Evolutionary conservation across 1,140 invertebrate genomes (phyloP).

Genomic region (Copidosoma floridanum): DNA sequence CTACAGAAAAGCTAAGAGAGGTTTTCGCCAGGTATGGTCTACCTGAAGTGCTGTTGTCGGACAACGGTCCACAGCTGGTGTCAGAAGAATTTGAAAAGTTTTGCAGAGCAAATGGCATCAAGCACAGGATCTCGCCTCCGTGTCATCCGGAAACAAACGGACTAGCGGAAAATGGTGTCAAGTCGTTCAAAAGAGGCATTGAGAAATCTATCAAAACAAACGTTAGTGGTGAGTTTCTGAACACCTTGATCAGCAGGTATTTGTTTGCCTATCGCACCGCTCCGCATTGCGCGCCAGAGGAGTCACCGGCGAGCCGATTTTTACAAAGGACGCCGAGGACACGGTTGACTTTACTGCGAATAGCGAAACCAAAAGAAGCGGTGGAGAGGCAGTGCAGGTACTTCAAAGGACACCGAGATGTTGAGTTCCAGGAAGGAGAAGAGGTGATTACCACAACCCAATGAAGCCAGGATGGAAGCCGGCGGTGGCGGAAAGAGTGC

Average conservation of each 20-base stretch:
- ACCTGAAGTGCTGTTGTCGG: conserved; percentile 31
- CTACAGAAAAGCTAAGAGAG: conserved; percentile 32
- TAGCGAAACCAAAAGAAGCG: neutral
- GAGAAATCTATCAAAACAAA: neutral
- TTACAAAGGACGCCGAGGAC: neutral
- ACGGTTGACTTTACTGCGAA: neutral
- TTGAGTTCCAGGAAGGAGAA: neutral
- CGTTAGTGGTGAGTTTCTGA: neutral
- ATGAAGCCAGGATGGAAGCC: neutral
- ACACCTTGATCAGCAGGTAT: neutral
- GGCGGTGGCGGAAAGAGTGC: neutral
- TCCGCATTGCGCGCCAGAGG: neutral
- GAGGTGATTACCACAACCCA: neutral
- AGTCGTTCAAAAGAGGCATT: neutral
- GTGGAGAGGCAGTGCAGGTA: neutral
- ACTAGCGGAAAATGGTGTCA: conserved; percentile 38
- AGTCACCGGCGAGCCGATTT: neutral
- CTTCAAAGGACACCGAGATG: neutral
- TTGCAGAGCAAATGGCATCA: conserved; percentile 34
- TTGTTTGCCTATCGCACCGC: neutral
- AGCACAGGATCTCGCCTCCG: conserved; percentile 29
- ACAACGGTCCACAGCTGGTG: conserved; percentile 33
- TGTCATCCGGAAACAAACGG: conserved; percentile 41
- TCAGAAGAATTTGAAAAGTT: conserved; percentile 33
- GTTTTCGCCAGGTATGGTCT: conserved; percentile 35